Percentiles rank a stretch among this genome's conserved stretches.
These are phyloP conservation scores for Probaryconus sp. DNA, from an alignment of 1,140 invertebrate genomes.

Conservation along the genomic window DNA sequence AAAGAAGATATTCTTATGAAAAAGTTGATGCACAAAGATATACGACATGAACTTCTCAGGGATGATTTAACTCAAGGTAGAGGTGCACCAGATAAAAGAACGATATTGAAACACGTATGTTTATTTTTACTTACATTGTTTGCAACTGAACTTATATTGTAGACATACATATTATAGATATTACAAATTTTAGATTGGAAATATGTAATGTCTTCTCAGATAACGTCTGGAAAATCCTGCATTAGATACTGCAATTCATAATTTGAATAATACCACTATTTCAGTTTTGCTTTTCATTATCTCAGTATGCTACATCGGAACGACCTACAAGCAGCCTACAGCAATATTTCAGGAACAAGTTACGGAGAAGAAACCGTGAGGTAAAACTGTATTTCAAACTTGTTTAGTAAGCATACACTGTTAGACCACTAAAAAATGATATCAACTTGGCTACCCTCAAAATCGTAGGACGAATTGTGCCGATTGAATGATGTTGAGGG, in stretches of 20 bases:
- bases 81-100: slow-evolving; percentile 65
- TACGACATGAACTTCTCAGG: slow-evolving; percentile 72
- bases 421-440: no score
- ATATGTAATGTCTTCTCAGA: slow-evolving; percentile 72
- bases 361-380: slow-evolving; percentile 76
- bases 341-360: slow-evolving; percentile 75
- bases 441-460: slow-evolving; percentile 85
- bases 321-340: slow-evolving; percentile 71
- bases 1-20: slow-evolving; percentile 43
- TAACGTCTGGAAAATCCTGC: slow-evolving; percentile 75
- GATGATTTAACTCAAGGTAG: slow-evolving; percentile 73
- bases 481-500: slow-evolving; percentile 81
- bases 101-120: slow-evolving; percentile 70
- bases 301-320: slow-evolving; percentile 68
- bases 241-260: slow-evolving; percentile 70
- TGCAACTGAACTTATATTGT: no score
- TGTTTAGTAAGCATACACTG: no score
- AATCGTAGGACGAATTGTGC: slow-evolving; percentile 92
- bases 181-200: slow-evolving; percentile 67
- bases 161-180: not conserved
- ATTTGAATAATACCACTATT: slow-evolving; percentile 76
- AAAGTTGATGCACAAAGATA: slow-evolving; percentile 55
- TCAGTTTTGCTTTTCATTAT: slow-evolving; percentile 72
- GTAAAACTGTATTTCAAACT: slow-evolving; percentile 37
- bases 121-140: not conserved